Evolutionary conservation across 2,113 vertebrate genomes (phyloP).

Genomic region (cat (Felis catus)): F.catus_Fca126_mat1.0 CM031421.1:52566001-52566500

Average conservation of each 20-base stretch:
- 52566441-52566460: neutral
- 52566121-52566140: neutral
- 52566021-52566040: neutral
- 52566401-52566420: no score
- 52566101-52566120: neutral
- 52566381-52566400: no score
- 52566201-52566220: neutral
- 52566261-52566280: no score
- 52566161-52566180: neutral
- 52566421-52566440: neutral
- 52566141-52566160: neutral
- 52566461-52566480: neutral
- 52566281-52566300: no score
- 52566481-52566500: neutral
- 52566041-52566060: neutral
- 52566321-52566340: no score
- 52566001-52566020: neutral
- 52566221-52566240: no score
- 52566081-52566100: fast-evolving
- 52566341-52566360: no score
- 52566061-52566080: neutral
- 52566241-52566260: no score
- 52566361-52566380: no score
- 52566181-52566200: neutral
- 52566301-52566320: no score